These are phyloP conservation scores for Cherax destructor DNA, from an alignment of 1,140 invertebrate genomes.

Conservation along the genomic window DNA sequence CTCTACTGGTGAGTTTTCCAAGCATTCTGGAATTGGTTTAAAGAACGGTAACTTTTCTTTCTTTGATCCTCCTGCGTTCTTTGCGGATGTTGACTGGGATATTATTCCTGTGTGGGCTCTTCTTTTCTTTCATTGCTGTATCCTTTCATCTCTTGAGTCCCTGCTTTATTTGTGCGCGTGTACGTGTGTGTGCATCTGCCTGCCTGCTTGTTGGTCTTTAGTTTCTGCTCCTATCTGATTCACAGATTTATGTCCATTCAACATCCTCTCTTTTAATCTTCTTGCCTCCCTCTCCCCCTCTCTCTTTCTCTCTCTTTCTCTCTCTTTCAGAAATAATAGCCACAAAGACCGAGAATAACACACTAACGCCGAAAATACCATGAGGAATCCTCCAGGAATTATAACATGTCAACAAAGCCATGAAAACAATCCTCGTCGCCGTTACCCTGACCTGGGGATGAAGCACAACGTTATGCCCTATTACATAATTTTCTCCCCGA, in stretches of 20 bases:
- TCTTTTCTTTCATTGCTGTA: background rate
- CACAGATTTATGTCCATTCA: background rate
- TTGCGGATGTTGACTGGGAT: background rate
- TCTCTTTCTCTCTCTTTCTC: too few relatives aligned
- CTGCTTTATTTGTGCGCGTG: too few relatives aligned
- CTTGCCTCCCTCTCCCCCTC: background rate
- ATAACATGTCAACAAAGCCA: too few relatives aligned
- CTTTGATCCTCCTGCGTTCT: background rate
- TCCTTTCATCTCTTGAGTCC: background rate
- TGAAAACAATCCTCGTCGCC: too few relatives aligned
- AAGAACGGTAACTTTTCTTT: background rate
- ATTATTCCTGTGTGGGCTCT: background rate
- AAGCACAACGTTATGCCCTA: too few relatives aligned
- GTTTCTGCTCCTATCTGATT: background rate
- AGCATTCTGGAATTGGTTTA: background rate
- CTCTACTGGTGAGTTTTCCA: background rate
- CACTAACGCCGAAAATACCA: too few relatives aligned
- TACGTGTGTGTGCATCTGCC: too few relatives aligned
- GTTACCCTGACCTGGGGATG: too few relatives aligned
- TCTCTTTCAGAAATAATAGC: too few relatives aligned
- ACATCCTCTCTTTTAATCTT: background rate
- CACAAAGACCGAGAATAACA: background rate
- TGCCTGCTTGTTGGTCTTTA: background rate
- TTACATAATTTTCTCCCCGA: too few relatives aligned
- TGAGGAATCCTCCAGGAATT: too few relatives aligned